Evolutionary conservation across 2,888 invertebrate genomes (phyloP), one percentile per base, ranked within the genome.

Genomic region (Orthonevra nobilis): DNA sequence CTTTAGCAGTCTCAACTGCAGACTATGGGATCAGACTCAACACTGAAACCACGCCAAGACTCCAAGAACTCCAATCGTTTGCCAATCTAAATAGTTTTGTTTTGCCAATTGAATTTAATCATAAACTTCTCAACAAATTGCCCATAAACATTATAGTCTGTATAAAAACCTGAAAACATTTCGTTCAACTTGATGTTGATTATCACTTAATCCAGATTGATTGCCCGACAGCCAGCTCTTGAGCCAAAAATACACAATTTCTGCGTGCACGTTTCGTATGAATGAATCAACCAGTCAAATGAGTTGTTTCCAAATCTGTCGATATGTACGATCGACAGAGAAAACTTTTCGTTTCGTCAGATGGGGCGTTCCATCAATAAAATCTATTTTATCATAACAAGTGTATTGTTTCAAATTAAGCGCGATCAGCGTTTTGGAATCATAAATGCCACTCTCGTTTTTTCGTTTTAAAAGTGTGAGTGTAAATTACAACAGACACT

Each of bases 401-500:
- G 77, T 77, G 70, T 61, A 50, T 30, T 61, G 40, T 46, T 60
- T 72, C 34, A 46, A 66, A 77, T 38, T 77, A 60, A 70, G 48
- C 36, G n/a, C n/a, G n/a, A n/a, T n/a, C n/a, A n/a, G n/a, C n/a
- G n/a, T n/a, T n/a, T n/a, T n/a, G 58, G 64, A 20, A 19, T 30
- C 9, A 28, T n/a, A 38, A 63, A 58, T 58, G 46, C 44, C 26
- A 61, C 32, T 46, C 32, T 48, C 10, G 48, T 4, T 66, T 66
- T 66, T 72, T 72, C 70, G 63, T 63, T 75, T 69, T 63, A 20
- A 12, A 64, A 38, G 30, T 50, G 52, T 38, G 52, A 56, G 69
- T 69, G 40, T 42, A 42, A 56, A 75, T 52, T 50, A 61, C 63
- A 63, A 69, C 69, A 69, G 12, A 38, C 17, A 50, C 12, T 46